phyloP scores from a whole-genome alignment of 2,113 vertebrate genomes.

The Campylomormyrus numenius region DNA sequence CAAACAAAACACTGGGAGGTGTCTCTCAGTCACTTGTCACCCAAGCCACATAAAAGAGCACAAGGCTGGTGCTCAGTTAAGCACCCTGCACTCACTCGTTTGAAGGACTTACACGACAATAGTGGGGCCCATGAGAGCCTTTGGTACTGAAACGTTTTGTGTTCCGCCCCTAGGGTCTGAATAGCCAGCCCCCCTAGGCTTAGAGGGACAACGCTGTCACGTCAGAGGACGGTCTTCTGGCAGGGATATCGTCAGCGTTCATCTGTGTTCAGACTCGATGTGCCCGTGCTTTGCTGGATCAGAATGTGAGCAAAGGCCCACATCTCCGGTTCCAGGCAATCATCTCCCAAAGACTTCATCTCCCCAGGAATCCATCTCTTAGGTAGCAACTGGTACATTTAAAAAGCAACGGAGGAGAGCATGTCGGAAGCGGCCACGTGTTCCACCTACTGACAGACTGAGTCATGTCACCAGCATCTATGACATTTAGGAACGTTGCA shows the following conservation, averaged over 20 bases:
- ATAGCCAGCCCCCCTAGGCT: constrained; percentile 41
- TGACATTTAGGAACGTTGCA: neutral
- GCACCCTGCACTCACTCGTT: constrained; percentile 58
- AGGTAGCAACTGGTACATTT: neutral
- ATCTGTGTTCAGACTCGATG: constrained; percentile 38
- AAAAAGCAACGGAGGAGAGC: neutral
- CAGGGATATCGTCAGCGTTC: constrained; percentile 44
- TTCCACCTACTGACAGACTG: neutral
- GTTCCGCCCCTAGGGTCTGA: constrained; percentile 37
- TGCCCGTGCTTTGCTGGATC: constrained; percentile 35
- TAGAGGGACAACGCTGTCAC: constrained; percentile 40
- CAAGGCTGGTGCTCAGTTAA: constrained; percentile 58
- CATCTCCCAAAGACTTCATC: constrained; percentile 1
- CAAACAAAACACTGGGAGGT: constrained; percentile 46
- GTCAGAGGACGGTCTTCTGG: constrained; percentile 40
- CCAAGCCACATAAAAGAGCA: constrained; percentile 49
- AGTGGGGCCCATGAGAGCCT: constrained; percentile 33
- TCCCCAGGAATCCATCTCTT: neutral
- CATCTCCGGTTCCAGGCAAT: constrained; percentile 23
- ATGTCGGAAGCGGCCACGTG: neutral
- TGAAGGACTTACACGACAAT: constrained; percentile 47
- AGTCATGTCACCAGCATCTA: neutral
- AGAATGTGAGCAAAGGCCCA: constrained; percentile 28
- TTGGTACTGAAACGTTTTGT: constrained; percentile 41
- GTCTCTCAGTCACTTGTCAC: constrained; percentile 64